Percentiles rank a stretch among this genome's conserved stretches.
Evolutionary conservation across 1,140 invertebrate genomes (phyloP).

Genomic region (Magallana gigas): DNA sequence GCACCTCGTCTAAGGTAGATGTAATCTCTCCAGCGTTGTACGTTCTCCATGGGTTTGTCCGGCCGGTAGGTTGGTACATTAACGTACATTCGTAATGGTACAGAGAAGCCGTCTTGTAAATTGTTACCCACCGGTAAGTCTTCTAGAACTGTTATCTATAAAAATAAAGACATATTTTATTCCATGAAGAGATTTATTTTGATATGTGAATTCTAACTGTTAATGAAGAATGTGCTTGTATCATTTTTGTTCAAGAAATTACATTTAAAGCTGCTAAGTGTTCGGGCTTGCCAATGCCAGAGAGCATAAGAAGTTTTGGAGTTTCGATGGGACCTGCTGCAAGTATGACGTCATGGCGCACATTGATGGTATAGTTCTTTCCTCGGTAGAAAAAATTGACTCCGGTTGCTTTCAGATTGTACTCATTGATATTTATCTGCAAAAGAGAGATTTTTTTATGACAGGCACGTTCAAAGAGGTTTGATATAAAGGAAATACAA

Average conservation of each 20-base stretch:
- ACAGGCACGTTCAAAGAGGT: background rate
- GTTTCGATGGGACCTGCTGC: conserved; percentile 28
- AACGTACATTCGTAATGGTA: conserved; percentile 23
- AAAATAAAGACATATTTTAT: background rate
- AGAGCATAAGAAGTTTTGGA: conserved; percentile 34
- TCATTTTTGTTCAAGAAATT: background rate
- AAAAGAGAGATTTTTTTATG: background rate
- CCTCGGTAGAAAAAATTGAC: conserved; percentile 10
- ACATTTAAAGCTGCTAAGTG: conserved; percentile 5
- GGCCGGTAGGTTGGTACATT: conserved; percentile 6
- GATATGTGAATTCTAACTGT: too few species aligned
- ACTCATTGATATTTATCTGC: conserved; percentile 2
- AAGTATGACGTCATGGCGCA: conserved; percentile 1
- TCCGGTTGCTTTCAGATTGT: background rate
- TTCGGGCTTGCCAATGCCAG: conserved; percentile 19
- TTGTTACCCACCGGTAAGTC: conserved; percentile 31
- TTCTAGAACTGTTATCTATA: conserved; percentile 19
- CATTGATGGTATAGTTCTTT: conserved; percentile 22
- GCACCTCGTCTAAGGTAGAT: conserved; percentile 38
- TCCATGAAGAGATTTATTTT: background rate
- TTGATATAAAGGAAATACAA: background rate
- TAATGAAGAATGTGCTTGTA: background rate
- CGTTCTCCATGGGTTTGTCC: conserved; percentile 34
- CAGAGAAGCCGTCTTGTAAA: conserved; percentile 22
- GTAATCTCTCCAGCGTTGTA: conserved; percentile 39